Conservation (phyloP, 2,888 invertebrate species). For the Metacarcinus magister region DNA sequence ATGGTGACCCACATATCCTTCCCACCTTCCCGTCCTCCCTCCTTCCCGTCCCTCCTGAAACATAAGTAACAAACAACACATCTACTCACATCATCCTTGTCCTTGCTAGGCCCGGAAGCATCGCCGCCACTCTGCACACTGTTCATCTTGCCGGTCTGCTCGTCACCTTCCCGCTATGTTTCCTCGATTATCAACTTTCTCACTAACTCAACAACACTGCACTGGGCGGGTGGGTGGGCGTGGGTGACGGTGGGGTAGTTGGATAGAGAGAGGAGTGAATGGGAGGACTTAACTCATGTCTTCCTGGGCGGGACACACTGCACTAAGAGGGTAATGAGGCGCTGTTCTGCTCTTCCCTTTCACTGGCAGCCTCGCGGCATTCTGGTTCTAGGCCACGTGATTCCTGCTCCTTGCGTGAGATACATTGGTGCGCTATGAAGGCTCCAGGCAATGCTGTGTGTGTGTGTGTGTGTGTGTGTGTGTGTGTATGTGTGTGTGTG, state of each 20-base stretch:
- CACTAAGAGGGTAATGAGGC: neutral
- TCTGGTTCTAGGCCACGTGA: neutral
- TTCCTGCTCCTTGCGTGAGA: neutral
- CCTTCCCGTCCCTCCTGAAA: neutral
- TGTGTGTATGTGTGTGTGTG: too few relatives aligned
- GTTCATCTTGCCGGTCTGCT: conserved; percentile 49
- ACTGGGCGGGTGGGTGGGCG: neutral
- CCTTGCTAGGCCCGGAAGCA: neutral
- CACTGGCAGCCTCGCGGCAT: neutral
- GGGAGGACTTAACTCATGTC: neutral
- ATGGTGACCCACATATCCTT: neutral
- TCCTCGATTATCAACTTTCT: neutral
- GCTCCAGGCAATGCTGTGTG: too few relatives aligned
- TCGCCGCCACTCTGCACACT: conserved; percentile 71
- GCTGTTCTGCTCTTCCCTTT: neutral
- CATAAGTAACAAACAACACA: neutral
- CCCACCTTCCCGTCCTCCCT: neutral
- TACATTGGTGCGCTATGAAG: neutral
- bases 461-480: too few relatives aligned
- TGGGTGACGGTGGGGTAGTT: neutral
- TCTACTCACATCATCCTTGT: conserved; percentile 64
- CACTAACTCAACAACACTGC: neutral
- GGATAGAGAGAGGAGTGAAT: neutral
- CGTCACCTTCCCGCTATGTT: neutral
- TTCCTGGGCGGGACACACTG: neutral